A percentile compares a stretch with the other conserved stretches of the same genome.
Evolutionary conservation across 1,140 invertebrate genomes (phyloP).

Genomic region (Drosophila bocki): DNA sequence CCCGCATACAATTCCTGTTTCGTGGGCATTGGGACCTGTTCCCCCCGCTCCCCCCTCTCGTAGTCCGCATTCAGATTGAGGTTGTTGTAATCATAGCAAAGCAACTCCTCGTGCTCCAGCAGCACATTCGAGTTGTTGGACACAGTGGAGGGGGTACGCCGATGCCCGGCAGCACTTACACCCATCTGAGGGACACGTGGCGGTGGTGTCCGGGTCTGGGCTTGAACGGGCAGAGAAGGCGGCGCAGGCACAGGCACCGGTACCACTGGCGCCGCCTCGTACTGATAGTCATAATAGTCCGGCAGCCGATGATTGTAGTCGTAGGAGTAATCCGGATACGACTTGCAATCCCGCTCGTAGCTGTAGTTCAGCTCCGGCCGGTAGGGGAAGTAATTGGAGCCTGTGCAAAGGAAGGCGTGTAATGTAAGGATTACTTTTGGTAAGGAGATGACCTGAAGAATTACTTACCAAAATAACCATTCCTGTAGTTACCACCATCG

Average conservation of each 20-base stretch:
- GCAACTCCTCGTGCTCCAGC: conserved; percentile 85
- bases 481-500: conserved; percentile 74
- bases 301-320: conserved; percentile 80
- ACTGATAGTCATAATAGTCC: conserved; percentile 81
- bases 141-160: conserved; percentile 78
- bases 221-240: conserved; percentile 9
- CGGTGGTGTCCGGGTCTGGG: conserved; percentile 72
- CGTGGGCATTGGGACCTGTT: conserved; percentile 44
- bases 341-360: conserved; percentile 82
- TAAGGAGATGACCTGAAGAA: fast-evolving
- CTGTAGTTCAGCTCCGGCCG: conserved; percentile 78
- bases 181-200: conserved; percentile 83
- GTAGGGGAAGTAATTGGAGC: conserved; percentile 84
- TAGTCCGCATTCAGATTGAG: conserved; percentile 76
- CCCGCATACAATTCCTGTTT: conserved; percentile 76
- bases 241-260: conserved; percentile 12
- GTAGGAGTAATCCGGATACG: conserved; percentile 84
- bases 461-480: conserved; percentile 79
- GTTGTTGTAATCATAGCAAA: conserved; percentile 85
- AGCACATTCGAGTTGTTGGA: conserved; percentile 84
- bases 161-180: conserved; percentile 73
- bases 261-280: conserved; percentile 56
- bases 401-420: conserved; percentile 25
- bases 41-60: conserved; percentile 18
- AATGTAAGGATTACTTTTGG: neutral